Conservation (phyloP, 2,797 vertebrate species). For the Tachyglossus aculeatus region DNA sequence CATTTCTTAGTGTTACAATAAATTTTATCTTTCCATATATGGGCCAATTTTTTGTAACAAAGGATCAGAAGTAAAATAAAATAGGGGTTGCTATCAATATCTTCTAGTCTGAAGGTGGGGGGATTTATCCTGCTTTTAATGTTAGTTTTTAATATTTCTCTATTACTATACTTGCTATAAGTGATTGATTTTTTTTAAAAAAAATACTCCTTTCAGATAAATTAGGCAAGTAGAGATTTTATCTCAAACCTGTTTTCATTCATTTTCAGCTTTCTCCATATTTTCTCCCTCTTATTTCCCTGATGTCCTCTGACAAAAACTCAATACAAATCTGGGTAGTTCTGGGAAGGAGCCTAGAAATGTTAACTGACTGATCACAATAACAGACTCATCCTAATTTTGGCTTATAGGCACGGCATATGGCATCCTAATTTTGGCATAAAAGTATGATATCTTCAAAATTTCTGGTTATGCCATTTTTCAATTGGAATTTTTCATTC, state of each 20-base stretch:
- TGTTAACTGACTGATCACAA: constrained; percentile 45
- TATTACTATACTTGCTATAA: constrained; percentile 9
- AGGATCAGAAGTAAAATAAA: too few species aligned
- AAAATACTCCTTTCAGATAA: constrained; percentile 42
- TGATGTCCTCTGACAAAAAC: constrained; percentile 52
- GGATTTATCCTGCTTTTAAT: not conserved
- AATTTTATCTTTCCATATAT: too few species aligned
- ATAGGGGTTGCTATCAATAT: too few species aligned
- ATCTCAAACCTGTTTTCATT: constrained; percentile 36
- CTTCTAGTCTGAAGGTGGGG: too few species aligned
- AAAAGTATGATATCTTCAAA: too few species aligned
- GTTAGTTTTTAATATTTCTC: not conserved
- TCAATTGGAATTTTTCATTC: too few species aligned
- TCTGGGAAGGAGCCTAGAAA: constrained; percentile 18
- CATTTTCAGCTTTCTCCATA: constrained; percentile 17
- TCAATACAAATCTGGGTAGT: constrained; percentile 49
- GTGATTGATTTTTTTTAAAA: constrained; percentile 18
- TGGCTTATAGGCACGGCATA: too few species aligned
- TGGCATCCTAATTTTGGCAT: too few species aligned
- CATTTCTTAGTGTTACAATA: too few species aligned
- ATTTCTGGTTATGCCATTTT: too few species aligned
- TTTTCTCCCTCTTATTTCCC: constrained; percentile 24
- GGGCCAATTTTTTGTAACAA: too few species aligned
- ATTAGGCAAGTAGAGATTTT: constrained; percentile 31
- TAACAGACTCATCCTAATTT: constrained; percentile 18